Evolutionary conservation across 2,888 invertebrate genomes (phyloP).

Genomic region (Stomorhina lunata): DNA sequence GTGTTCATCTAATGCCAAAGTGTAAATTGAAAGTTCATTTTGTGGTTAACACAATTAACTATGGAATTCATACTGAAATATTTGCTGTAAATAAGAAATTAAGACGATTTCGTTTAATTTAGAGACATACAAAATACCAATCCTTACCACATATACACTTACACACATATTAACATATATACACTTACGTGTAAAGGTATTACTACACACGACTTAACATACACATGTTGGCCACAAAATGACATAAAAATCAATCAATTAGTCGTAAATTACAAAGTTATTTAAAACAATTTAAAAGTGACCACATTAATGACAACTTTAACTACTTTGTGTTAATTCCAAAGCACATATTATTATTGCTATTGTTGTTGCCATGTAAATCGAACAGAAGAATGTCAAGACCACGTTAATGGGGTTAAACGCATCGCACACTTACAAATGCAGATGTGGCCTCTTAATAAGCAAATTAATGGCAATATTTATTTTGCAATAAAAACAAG

Average conservation of each 20-base stretch:
- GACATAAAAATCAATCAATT: slow-evolving; percentile 31
- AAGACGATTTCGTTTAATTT: slow-evolving; percentile 50
- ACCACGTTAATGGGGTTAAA: too few species aligned
- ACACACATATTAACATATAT: too few species aligned
- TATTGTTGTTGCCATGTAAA: too few species aligned
- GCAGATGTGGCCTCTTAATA: too few species aligned
- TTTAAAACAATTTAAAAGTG: slow-evolving; percentile 33
- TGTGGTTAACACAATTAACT: slow-evolving; percentile 63
- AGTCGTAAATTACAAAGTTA: slow-evolving; percentile 22
- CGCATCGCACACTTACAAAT: too few species aligned
- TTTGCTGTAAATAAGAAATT: slow-evolving; percentile 21
- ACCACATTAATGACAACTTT: slow-evolving; percentile 42
- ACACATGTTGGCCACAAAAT: slow-evolving; percentile 36
- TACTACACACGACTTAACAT: too few species aligned
- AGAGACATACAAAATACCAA: slow-evolving; percentile 46
- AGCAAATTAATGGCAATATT: too few species aligned
- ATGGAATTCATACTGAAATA: slow-evolving; percentile 49
- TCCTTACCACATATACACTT: slow-evolving; percentile 8
- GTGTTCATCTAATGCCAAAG: background rate
- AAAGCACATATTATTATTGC: too few species aligned
- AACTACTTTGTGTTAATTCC: background rate
- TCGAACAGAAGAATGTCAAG: too few species aligned
- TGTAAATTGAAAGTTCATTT: slow-evolving; percentile 60
- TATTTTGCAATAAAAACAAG: too few species aligned
- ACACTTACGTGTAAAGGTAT: too few species aligned